phyloP scores from a whole-genome alignment of 2,888 invertebrate species.

The Diogma glabrata region DNA sequence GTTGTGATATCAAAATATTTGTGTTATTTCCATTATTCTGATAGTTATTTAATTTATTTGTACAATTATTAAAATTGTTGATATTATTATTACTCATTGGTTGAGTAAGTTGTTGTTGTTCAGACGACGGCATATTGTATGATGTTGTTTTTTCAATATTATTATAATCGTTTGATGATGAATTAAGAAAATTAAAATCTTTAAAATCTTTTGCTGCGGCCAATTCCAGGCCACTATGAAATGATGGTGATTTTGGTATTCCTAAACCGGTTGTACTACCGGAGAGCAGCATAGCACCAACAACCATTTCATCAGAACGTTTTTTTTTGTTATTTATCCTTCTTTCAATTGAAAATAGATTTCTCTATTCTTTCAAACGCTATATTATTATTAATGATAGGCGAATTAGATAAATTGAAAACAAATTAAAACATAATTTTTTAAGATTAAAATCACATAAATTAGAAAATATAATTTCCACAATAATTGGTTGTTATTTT shows the following conservation, averaged over 20 bases:
- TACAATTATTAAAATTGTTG: slow-evolving; percentile 1
- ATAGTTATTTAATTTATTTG: background rate
- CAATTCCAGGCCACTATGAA: slow-evolving; percentile 74
- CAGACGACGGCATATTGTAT: slow-evolving; percentile 26
- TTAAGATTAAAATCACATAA: too few relatives aligned
- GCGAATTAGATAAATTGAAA: too few relatives aligned
- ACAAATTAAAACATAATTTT: too few relatives aligned
- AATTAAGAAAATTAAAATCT: slow-evolving; percentile 18
- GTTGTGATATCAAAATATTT: slow-evolving; percentile 3
- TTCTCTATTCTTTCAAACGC: too few relatives aligned
- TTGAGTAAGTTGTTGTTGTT: slow-evolving; percentile 16
- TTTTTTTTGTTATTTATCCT: slow-evolving; percentile 7
- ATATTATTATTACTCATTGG: slow-evolving; percentile 12
- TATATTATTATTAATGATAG: too few relatives aligned
- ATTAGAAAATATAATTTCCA: too few relatives aligned
- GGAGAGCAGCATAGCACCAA: slow-evolving; percentile 38
- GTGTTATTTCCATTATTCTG: slow-evolving; percentile 8
- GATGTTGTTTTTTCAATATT: slow-evolving; percentile 2
- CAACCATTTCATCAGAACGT: slow-evolving; percentile 33
- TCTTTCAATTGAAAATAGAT: too few relatives aligned
- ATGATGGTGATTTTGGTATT: slow-evolving; percentile 78
- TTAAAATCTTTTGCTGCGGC: slow-evolving; percentile 55
- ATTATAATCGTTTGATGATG: slow-evolving; percentile 15
- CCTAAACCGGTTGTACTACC: slow-evolving; percentile 43
- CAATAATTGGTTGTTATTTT: too few relatives aligned